Evolutionary conservation across 2,113 vertebrate species (phyloP).

Genomic region (Mastomys natalensis): DNA sequence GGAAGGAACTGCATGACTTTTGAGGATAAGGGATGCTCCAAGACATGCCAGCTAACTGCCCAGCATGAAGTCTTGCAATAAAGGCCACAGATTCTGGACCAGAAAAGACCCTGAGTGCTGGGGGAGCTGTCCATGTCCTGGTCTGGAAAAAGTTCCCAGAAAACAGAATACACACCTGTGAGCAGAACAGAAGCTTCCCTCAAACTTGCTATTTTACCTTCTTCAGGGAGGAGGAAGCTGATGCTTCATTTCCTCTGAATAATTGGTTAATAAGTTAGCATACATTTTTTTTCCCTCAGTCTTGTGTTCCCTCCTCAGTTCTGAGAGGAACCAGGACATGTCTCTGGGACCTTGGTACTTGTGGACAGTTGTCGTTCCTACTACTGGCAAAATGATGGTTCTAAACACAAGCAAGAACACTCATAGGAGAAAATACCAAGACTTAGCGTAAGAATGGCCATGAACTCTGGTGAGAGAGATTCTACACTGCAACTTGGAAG

Average conservation of each 20-base stretch:
- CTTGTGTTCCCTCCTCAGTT: background rate
- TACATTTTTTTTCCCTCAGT: background rate
- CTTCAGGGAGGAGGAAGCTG: background rate
- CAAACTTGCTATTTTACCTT: background rate
- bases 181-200: background rate
- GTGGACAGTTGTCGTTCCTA: background rate
- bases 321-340: background rate
- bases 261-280: background rate
- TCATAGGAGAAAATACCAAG: background rate
- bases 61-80: background rate
- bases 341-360: background rate
- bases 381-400: background rate
- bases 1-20: background rate
- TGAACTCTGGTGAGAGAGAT: background rate
- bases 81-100: background rate
- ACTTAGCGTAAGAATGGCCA: background rate
- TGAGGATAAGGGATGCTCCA: background rate
- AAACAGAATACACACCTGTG: constrained; percentile 26
- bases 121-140: background rate
- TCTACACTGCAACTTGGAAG: background rate
- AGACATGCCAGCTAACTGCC: background rate
- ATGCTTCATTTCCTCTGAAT: constrained; percentile 12
- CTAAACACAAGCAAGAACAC: accelerated
- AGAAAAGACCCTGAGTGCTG: background rate
- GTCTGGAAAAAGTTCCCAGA: constrained; percentile 3